phyloP scores from a whole-genome alignment of 2,888 invertebrate genomes.

The Dysmachus trigonus region DNA sequence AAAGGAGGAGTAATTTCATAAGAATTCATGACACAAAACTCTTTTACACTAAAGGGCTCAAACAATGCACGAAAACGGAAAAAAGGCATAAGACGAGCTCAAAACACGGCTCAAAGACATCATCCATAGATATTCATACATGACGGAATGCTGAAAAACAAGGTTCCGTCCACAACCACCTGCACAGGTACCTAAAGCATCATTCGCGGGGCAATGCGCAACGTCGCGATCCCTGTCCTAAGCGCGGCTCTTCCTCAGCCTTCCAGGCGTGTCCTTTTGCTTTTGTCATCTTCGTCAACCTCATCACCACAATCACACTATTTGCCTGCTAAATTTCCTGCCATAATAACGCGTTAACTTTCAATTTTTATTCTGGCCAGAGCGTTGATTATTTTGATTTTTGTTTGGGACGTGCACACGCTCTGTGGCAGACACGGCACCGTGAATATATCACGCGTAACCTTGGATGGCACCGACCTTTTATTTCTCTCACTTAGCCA shows the following conservation, averaged over 20 bases:
- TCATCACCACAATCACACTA: constrained; percentile 37
- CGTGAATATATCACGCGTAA: constrained; percentile 29
- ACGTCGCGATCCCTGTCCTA: not conserved
- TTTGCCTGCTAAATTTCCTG: constrained; percentile 35
- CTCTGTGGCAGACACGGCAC: not conserved
- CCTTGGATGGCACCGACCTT: constrained; percentile 14
- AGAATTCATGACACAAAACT: constrained; percentile 40
- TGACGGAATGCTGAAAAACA: constrained; percentile 39
- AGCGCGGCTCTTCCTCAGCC: not conserved
- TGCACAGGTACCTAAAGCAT: not conserved
- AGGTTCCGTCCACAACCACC: constrained; percentile 12
- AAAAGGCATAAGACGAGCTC: not conserved
- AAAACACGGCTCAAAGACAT: constrained; percentile 30
- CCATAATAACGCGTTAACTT: constrained; percentile 41
- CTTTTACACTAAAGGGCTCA: constrained; percentile 31
- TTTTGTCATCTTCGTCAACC: constrained; percentile 42
- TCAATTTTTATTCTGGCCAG: constrained; percentile 33
- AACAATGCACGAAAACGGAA: constrained; percentile 21
- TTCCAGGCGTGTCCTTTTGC: constrained; percentile 26
- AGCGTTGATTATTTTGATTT: constrained; percentile 21
- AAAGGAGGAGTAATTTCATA: constrained; percentile 37
- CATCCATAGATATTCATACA: constrained; percentile 32
- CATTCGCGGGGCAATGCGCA: not conserved
- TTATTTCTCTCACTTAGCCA: not conserved
- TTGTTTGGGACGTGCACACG: constrained; percentile 7